Evolutionary conservation across 2,797 vertebrate species (phyloP).

Genomic region (Dromococcyx pavoninus): DNA sequence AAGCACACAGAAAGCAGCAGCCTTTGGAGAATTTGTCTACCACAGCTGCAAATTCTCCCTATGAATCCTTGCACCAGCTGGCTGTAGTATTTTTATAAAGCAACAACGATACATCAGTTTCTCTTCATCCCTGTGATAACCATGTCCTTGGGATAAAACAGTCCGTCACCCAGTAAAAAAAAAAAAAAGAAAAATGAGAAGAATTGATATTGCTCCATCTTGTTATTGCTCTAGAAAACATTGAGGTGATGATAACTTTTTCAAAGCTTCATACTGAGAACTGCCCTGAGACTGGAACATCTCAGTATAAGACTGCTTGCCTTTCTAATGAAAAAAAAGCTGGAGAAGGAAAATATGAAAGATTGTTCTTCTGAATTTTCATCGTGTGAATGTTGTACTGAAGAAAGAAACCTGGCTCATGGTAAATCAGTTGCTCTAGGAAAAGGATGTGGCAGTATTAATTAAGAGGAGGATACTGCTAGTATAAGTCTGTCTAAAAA

Average conservation of each 20-base stretch:
- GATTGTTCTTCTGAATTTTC: background rate
- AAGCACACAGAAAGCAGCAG: background rate
- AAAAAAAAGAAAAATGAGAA: accelerated
- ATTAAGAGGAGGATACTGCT: background rate
- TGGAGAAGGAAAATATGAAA: background rate
- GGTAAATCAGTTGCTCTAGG: background rate
- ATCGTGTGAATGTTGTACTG: background rate
- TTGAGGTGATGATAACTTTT: background rate
- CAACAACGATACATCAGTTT: background rate
- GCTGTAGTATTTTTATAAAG: background rate
- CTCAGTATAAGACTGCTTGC: background rate
- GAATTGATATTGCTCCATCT: background rate
- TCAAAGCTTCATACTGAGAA: background rate
- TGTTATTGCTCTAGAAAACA: background rate
- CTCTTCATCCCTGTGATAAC: background rate
- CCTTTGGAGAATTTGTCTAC: background rate
- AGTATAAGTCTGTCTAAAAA: background rate
- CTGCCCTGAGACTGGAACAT: background rate
- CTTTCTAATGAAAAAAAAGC: background rate
- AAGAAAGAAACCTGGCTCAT: background rate
- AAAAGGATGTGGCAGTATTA: background rate
- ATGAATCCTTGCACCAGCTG: background rate
- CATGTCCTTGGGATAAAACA: background rate
- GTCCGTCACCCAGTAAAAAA: background rate
- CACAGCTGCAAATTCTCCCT: background rate